Evolutionary conservation across 2,113 vertebrate genomes (phyloP).

Genomic region (Gasterosteus nipponicus): DNA sequence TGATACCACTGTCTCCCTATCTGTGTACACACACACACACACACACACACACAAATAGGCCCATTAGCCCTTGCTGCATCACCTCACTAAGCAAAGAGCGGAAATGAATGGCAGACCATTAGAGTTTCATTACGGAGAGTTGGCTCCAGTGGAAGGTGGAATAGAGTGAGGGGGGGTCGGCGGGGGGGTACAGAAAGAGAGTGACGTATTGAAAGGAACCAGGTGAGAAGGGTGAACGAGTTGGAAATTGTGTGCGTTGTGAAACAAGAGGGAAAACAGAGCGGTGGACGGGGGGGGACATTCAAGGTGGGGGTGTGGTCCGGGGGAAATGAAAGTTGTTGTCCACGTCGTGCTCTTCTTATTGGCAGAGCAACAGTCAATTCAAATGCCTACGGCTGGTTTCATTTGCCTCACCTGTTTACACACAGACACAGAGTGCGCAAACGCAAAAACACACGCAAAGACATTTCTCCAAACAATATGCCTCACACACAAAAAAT

Average conservation of each 20-base stretch:
- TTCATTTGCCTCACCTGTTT: conserved; percentile 74
- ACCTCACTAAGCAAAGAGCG: conserved; percentile 76
- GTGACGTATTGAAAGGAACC: conserved; percentile 44
- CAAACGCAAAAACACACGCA: conserved; percentile 5
- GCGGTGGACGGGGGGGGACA: conserved; percentile 13
- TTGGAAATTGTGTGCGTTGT: conserved; percentile 19
- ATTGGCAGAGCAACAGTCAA: conserved; percentile 63
- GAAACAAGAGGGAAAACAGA: conserved; percentile 18
- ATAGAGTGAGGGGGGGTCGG: conserved; percentile 40
- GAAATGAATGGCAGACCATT: conserved; percentile 78
- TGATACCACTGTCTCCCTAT: conserved; percentile 52
- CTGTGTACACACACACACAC: conserved; percentile 36
- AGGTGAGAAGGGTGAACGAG: conserved; percentile 41
- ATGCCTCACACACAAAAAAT: conserved; percentile 12
- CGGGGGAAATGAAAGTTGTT: conserved; percentile 48
- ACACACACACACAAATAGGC: conserved; percentile 55
- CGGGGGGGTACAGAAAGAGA: conserved; percentile 19
- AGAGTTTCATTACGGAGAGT: conserved; percentile 75
- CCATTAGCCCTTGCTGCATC: conserved; percentile 73
- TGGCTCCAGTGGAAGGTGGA: conserved; percentile 64
- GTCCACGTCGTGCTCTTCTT: conserved; percentile 58
- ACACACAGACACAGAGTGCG: conserved; percentile 17
- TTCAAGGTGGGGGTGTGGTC: conserved; percentile 43
- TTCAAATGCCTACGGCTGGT: conserved; percentile 53
- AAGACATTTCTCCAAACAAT: conserved; percentile 17